Conservation (phyloP, 2,797 vertebrate species). For the Sebastes kiyomatsui region DNA sequence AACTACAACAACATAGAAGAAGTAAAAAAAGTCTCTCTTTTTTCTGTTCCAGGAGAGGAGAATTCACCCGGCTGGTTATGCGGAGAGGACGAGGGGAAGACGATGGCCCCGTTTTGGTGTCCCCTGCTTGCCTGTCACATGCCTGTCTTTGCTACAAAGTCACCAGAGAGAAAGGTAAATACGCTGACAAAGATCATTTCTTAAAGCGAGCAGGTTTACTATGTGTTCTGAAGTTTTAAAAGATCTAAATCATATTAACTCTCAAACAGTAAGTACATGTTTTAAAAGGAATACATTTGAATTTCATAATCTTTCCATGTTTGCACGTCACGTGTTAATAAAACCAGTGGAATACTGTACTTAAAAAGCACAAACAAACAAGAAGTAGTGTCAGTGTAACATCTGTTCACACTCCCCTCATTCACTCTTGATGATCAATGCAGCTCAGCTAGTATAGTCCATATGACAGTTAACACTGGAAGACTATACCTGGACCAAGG, state of each 20-base stretch:
- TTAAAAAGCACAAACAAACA: neutral
- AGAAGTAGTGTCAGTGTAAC: neutral
- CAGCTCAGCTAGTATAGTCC: neutral
- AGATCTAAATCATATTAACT: neutral
- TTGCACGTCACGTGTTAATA: neutral
- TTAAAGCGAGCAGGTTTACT: neutral
- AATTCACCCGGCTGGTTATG: constrained; percentile 95
- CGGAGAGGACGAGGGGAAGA: constrained; percentile 90
- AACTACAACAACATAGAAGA: neutral
- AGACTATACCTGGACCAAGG: neutral
- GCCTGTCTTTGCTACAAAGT: constrained; percentile 88
- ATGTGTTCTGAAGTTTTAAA: neutral
- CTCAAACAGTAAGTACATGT: neutral
- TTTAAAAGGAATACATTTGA: neutral
- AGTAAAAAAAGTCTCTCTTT: neutral
- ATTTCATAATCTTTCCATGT: neutral
- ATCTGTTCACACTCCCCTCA: neutral
- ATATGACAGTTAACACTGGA: neutral
- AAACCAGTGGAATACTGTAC: neutral
- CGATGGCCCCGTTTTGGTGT: constrained; percentile 86
- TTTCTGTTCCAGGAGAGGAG: constrained; percentile 84
- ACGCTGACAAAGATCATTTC: neutral
- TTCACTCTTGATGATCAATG: neutral
- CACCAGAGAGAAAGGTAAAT: constrained; percentile 88
- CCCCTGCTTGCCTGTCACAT: constrained; percentile 89